These are phyloP conservation scores for Nautilus pompilius DNA, from an alignment of 1,140 invertebrate genomes.

Conservation along the genomic window DNA sequence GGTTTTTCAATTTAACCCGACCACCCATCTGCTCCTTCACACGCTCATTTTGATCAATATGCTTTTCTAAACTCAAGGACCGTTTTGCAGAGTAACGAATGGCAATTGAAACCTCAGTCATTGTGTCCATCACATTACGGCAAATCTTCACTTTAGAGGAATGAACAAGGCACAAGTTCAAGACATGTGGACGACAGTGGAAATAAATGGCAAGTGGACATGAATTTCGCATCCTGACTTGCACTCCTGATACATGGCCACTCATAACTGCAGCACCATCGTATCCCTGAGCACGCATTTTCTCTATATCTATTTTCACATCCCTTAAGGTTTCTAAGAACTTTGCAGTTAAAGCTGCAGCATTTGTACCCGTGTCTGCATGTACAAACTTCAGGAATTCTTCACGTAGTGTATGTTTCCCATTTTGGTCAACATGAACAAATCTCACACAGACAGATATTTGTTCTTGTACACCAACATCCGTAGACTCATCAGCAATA, in stretches of 20 bases:
- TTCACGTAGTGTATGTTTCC: no score
- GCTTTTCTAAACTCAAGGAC: not conserved
- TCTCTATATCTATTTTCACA: not conserved
- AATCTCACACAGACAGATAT: no score
- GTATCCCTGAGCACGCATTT: slow-evolving; percentile 10
- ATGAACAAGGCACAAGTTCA: slow-evolving; percentile 20
- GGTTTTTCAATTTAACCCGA: not conserved
- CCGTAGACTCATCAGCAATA: no score
- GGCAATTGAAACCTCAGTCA: slow-evolving; percentile 12
- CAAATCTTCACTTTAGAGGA: not conserved
- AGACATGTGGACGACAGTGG: slow-evolving; percentile 16
- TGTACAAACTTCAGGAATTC: no score
- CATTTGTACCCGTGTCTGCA: no score
- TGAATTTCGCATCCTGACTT: slow-evolving; percentile 5
- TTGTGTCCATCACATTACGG: slow-evolving; percentile 11
- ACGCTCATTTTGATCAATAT: not conserved
- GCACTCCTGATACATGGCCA: slow-evolving; percentile 4
- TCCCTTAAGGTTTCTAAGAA: no score
- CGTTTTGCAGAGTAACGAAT: slow-evolving; percentile 15
- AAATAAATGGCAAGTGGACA: slow-evolving; percentile 10
- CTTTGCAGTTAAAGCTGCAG: no score
- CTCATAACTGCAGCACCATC: slow-evolving; percentile 14
- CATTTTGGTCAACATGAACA: no score
- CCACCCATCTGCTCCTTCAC: slow-evolving; percentile 7
- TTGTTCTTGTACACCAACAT: no score